Evolutionary conservation across 2,888 invertebrate species (phyloP).

Genomic region (Drosophila mulleri): DNA sequence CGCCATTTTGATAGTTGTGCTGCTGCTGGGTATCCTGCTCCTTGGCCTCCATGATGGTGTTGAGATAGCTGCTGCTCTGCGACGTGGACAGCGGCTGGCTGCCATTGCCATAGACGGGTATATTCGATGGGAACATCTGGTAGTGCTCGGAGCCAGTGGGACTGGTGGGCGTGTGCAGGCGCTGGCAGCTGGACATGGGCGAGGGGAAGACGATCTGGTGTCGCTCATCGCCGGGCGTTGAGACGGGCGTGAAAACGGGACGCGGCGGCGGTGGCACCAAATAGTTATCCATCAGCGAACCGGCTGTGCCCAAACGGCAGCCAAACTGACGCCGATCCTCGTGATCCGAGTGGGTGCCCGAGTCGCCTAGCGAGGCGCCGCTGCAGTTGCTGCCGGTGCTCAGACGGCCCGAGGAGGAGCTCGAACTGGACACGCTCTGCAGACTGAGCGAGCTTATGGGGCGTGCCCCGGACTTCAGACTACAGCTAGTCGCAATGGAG

Average conservation of each 20-base stretch:
- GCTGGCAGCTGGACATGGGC: constrained; percentile 80
- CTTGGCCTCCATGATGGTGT: constrained; percentile 85
- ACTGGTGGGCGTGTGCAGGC: constrained; percentile 83
- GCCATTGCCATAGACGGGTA: constrained; percentile 83
- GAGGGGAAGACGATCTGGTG: constrained; percentile 83
- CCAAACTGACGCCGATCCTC: constrained; percentile 88
- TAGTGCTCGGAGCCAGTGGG: constrained; percentile 83
- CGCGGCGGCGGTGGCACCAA: constrained; percentile 88
- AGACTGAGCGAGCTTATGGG: constrained; percentile 90
- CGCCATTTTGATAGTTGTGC: constrained; percentile 74
- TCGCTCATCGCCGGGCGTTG: constrained; percentile 84
- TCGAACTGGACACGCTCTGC: constrained; percentile 88
- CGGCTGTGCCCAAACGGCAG: constrained; percentile 82
- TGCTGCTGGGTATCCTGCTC: constrained; percentile 77
- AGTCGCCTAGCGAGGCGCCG: constrained; percentile 92
- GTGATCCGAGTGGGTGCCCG: constrained; percentile 93
- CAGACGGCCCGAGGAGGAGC: constrained; percentile 92
- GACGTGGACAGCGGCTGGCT: constrained; percentile 75
- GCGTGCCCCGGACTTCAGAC: constrained; percentile 85
- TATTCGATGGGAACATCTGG: constrained; percentile 85
- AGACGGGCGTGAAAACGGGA: constrained; percentile 84
- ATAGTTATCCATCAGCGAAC: constrained; percentile 87
- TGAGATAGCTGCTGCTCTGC: constrained; percentile 82
- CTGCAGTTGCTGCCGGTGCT: constrained; percentile 91
- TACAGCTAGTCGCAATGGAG: constrained; percentile 83